phyloP scores from a whole-genome alignment of 2,888 invertebrate genomes.

The Odontomyia ornata region DNA sequence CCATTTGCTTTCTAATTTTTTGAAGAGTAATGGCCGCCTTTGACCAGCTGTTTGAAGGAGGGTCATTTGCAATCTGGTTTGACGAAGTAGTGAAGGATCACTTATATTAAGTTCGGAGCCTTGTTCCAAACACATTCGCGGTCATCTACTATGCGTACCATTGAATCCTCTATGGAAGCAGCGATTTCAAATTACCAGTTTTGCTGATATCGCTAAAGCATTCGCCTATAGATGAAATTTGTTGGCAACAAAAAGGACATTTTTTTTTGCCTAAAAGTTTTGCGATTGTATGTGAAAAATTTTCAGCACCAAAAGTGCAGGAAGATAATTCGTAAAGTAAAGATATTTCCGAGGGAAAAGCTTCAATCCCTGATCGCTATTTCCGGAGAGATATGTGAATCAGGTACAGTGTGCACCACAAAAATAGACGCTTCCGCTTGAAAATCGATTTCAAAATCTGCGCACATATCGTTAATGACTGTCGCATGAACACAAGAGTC shows the following conservation, averaged over 20 bases:
- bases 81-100: slow-evolving; percentile 84
- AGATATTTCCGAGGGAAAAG: slow-evolving; percentile 84
- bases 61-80: no score
- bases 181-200: slow-evolving; percentile 93
- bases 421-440: slow-evolving; percentile 83
- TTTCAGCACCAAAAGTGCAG: slow-evolving; percentile 96
- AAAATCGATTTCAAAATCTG: slow-evolving; percentile 93
- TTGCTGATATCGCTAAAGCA: slow-evolving; percentile 96
- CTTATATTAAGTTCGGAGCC: slow-evolving; percentile 94
- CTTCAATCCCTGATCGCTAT: slow-evolving; percentile 83
- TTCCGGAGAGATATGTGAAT: slow-evolving; percentile 87
- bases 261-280: slow-evolving; percentile 88
- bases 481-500: slow-evolving; percentile 92
- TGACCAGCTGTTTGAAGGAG: no score
- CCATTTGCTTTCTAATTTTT: no score
- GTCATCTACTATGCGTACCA: slow-evolving; percentile 99
- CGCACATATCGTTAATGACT: slow-evolving; percentile 98
- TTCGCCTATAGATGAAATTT: slow-evolving; percentile 96
- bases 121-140: slow-evolving; percentile 99
- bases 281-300: slow-evolving; percentile 96
- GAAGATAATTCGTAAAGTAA: slow-evolving; percentile 93
- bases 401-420: slow-evolving; percentile 98
- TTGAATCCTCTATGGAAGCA: slow-evolving; percentile 98
- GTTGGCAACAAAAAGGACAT: slow-evolving; percentile 89
- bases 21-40: no score